Conservation (phyloP, 2,113 vertebrate species). For the Salvelinus namaycush region DNA sequence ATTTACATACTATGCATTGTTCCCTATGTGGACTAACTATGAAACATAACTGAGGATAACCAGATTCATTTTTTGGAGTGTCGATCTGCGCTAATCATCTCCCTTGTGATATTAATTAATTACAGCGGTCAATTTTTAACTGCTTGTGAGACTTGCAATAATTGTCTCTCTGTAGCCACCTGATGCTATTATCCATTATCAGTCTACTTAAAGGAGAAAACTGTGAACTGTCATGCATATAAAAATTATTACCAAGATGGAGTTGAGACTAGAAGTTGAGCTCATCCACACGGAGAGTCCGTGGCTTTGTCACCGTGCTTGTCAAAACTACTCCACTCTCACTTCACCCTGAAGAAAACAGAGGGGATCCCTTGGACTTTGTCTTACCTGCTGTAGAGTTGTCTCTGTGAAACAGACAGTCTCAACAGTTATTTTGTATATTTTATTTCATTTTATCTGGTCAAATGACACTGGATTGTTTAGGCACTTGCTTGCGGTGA, state of each 20-base stretch:
- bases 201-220: conserved; percentile 65
- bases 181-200: conserved; percentile 32
- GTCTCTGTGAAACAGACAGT: conserved; percentile 42
- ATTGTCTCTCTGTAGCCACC: conserved; percentile 40
- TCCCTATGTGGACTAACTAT: conserved; percentile 20
- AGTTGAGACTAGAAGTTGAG: conserved; percentile 38
- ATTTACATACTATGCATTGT: conserved; percentile 62
- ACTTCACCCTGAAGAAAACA: neutral
- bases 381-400: conserved; percentile 53
- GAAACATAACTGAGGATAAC: conserved; percentile 30
- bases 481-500: conserved; percentile 44
- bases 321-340: conserved; percentile 18
- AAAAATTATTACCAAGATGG: conserved; percentile 45
- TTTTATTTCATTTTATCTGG: conserved; percentile 45
- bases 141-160: conserved; percentile 67
- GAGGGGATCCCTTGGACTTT: conserved; percentile 32
- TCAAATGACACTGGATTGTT: conserved; percentile 69
- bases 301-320: conserved; percentile 39
- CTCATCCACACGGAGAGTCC: conserved; percentile 39
- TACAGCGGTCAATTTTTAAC: conserved; percentile 39
- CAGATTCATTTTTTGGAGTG: conserved; percentile 27
- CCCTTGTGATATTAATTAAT: conserved; percentile 45
- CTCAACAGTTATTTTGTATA: conserved; percentile 44
- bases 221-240: conserved; percentile 61
- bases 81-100: conserved; percentile 28